Conservation (phyloP, 2,888 invertebrate species). For the Gastrophysa polygoni region DNA sequence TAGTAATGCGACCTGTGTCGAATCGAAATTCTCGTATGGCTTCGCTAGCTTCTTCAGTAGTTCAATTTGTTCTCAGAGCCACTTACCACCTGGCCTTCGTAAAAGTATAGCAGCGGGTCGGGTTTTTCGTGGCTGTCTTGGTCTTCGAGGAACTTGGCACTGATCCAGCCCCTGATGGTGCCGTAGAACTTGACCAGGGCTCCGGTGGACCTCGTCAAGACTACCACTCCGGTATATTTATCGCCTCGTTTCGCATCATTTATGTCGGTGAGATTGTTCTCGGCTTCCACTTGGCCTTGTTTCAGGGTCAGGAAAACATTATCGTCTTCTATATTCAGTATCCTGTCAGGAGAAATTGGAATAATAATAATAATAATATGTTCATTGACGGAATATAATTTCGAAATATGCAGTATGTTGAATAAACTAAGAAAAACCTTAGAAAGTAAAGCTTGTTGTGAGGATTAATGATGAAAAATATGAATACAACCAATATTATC, state of each 20-base stretch:
- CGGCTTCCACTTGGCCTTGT: slow-evolving; percentile 65
- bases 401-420: too few species aligned
- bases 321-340: slow-evolving; percentile 61
- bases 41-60: too few species aligned
- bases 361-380: too few species aligned
- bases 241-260: slow-evolving; percentile 61
- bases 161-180: slow-evolving; percentile 61
- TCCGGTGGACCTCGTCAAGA: slow-evolving; percentile 59
- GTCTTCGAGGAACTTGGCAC: slow-evolving; percentile 46
- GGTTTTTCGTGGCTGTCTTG: slow-evolving; percentile 34
- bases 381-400: too few species aligned
- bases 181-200: slow-evolving; percentile 67
- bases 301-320: slow-evolving; percentile 69
- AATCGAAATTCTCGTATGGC: too few species aligned
- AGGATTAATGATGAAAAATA: too few species aligned
- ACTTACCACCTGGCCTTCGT: slow-evolving; percentile 66
- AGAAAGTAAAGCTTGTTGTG: too few species aligned
- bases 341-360: slow-evolving; percentile 54
- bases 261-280: slow-evolving; percentile 61
- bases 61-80: too few species aligned
- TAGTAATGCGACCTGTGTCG: too few species aligned
- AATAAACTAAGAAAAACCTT: too few species aligned
- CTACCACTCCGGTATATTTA: slow-evolving; percentile 64
- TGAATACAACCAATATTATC: too few species aligned
- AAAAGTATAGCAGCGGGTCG: slow-evolving; percentile 60